Percentiles rank a stretch among this genome's conserved stretches.
Evolutionary conservation across 2,888 invertebrate species (phyloP).

Genomic region (Ashinkailepas kermadecensis): DNA sequence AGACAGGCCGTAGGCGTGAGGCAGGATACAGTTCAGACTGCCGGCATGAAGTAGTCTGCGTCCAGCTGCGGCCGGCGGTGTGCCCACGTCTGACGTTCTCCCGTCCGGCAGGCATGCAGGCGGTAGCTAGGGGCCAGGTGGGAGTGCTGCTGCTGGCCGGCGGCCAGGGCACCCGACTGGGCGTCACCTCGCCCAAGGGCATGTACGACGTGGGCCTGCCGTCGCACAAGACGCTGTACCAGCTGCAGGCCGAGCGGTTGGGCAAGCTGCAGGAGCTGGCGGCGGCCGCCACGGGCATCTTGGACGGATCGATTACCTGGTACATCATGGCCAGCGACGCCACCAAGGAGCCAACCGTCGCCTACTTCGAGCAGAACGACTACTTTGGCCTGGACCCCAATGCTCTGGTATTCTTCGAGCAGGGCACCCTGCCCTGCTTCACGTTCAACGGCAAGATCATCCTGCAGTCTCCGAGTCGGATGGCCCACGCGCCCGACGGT

Average conservation of each 20-base stretch:
- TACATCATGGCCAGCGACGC: constrained; percentile 98
- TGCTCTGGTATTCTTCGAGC: constrained; percentile 81
- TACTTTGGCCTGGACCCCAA: constrained; percentile 78
- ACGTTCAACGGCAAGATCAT: constrained; percentile 89
- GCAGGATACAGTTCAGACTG: too few relatives aligned
- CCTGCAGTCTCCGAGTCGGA: constrained; percentile 63
- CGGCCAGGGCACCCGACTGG: constrained; percentile 94
- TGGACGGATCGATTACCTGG: constrained; percentile 40
- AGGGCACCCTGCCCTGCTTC: constrained; percentile 88
- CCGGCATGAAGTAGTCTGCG: too few relatives aligned
- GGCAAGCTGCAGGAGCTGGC: constrained; percentile 68
- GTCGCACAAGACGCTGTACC: constrained; percentile 80
- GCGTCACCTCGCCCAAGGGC: constrained; percentile 92
- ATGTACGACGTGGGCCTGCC: constrained; percentile 91
- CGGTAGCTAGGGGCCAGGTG: constrained; percentile 59
- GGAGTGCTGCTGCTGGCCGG: constrained; percentile 92
- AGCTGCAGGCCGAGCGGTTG: constrained; percentile 86
- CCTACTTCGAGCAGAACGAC: constrained; percentile 68
- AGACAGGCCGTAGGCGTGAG: too few relatives aligned
- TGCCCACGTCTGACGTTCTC: too few relatives aligned
- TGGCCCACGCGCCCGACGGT: constrained; percentile 86
- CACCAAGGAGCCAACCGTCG: constrained; percentile 73
- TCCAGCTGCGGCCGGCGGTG: too few relatives aligned
- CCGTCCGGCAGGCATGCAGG: constrained; percentile 43
- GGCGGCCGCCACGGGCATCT: not conserved